These are phyloP conservation scores for Agrochola lota DNA, from an alignment of 2,888 invertebrate genomes.

Conservation along the genomic window DNA sequence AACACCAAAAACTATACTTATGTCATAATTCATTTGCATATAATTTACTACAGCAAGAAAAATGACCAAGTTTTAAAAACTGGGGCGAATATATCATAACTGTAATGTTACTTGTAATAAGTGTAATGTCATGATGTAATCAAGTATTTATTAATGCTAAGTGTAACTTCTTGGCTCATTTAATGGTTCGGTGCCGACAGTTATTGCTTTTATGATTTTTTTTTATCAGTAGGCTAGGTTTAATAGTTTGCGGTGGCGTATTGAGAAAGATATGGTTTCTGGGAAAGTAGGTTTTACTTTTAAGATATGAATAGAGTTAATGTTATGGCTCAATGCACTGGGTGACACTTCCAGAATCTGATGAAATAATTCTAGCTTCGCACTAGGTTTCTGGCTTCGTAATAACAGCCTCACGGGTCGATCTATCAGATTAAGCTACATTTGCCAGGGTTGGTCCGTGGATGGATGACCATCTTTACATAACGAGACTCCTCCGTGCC, in stretches of 20 bases:
- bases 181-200: conserved; percentile 40
- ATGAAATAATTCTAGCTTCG: neutral
- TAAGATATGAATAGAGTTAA: conserved; percentile 17
- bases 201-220: conserved; percentile 22
- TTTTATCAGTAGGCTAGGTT: conserved; percentile 19
- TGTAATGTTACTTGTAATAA: conserved; percentile 24
- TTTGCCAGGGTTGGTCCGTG: too few relatives aligned
- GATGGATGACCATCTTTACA: too few relatives aligned
- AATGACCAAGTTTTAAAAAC: conserved; percentile 41
- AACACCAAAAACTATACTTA: conserved; percentile 5
- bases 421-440: too few relatives aligned
- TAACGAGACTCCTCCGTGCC: too few relatives aligned
- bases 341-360: conserved; percentile 7
- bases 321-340: conserved; percentile 9
- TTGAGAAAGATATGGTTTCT: conserved; percentile 32
- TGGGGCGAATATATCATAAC: conserved; percentile 47
- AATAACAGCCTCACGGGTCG: too few relatives aligned
- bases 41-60: conserved; percentile 21
- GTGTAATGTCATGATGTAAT: conserved; percentile 46
- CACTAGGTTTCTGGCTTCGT: neutral
- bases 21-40: conserved; percentile 50
- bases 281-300: conserved; percentile 35
- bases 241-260: conserved; percentile 12
- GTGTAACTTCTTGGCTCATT: conserved; percentile 42
- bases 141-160: conserved; percentile 41